Percentiles rank a stretch among this genome's conserved stretches.
phyloP scores from a whole-genome alignment of 2,888 invertebrate genomes.

The Papilio gigon region DNA sequence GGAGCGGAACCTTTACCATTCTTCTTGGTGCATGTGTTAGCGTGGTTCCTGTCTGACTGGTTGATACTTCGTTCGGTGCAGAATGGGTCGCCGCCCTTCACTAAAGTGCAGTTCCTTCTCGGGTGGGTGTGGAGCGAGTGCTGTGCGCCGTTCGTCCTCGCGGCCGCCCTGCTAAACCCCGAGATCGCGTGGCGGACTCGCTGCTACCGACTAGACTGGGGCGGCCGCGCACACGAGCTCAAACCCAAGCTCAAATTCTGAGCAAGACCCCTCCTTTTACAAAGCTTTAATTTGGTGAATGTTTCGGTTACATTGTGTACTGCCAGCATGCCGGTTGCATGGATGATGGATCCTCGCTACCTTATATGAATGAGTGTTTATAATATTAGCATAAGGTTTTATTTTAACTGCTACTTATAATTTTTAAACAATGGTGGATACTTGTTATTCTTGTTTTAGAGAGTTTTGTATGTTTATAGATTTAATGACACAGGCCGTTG shows the following conservation, averaged over 20 bases:
- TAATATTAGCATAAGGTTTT: constrained; percentile 67
- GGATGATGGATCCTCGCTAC: constrained; percentile 48
- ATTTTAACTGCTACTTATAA: constrained; percentile 65
- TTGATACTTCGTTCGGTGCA: constrained; percentile 93
- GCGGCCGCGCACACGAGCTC: constrained; percentile 95
- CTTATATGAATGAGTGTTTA: constrained; percentile 56
- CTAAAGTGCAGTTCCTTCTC: constrained; percentile 95
- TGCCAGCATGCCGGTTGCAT: constrained; percentile 40
- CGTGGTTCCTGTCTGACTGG: constrained; percentile 99
- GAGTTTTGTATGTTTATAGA: constrained; percentile 70
- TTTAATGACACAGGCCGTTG: constrained; percentile 48
- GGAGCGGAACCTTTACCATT: constrained; percentile 95
- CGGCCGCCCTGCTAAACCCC: constrained; percentile 93
- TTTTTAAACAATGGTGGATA: constrained; percentile 57
- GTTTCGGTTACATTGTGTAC: constrained; percentile 51
- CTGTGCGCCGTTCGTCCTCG: constrained; percentile 93
- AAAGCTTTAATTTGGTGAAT: constrained; percentile 75
- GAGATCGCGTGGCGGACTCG: constrained; percentile 97
- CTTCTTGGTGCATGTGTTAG: constrained; percentile 94
- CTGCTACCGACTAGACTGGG: constrained; percentile 96
- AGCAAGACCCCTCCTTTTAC: constrained; percentile 56
- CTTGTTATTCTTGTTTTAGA: constrained; percentile 76
- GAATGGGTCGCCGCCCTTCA: constrained; percentile 96
- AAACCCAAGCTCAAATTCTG: constrained; percentile 87
- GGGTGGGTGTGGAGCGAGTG: constrained; percentile 97